phyloP scores from a whole-genome alignment of 2,797 vertebrate genomes.

The Hipposideros larvatus region DNA sequence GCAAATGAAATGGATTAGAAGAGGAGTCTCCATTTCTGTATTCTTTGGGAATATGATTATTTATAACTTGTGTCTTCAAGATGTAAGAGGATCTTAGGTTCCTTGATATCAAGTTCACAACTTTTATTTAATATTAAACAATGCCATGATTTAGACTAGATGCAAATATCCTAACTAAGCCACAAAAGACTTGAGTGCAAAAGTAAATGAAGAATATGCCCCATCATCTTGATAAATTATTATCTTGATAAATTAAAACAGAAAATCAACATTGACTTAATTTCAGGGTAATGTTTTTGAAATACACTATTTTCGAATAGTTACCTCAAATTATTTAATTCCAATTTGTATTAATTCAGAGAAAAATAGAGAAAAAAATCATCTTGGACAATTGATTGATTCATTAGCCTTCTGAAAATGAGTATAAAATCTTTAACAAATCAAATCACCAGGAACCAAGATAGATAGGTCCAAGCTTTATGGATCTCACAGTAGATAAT shows the following conservation, averaged over 20 bases:
- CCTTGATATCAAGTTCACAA: conserved; percentile 14
- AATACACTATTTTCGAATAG: conserved; percentile 20
- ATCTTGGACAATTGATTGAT: background rate
- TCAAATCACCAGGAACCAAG: background rate
- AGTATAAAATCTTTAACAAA: background rate
- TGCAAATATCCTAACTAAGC: conserved; percentile 23
- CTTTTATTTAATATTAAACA: conserved; percentile 51
- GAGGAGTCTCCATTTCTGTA: background rate
- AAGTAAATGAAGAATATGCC: background rate
- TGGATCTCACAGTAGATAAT: background rate
- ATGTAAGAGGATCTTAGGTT: background rate
- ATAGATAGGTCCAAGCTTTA: background rate
- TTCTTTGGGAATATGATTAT: background rate
- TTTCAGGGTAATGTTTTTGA: background rate
- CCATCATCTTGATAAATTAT: background rate
- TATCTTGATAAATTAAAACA: background rate
- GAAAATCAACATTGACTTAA: background rate
- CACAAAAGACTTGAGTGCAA: background rate
- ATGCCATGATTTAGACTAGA: background rate
- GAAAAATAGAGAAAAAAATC: background rate
- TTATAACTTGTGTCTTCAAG: background rate
- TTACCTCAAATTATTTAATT: conserved; percentile 22
- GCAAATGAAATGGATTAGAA: background rate
- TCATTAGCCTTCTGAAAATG: background rate
- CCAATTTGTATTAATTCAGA: conserved; percentile 35